A percentile compares a stretch with the other conserved stretches of the same genome.
These are phyloP conservation scores for Nomada ferruginata DNA, from an alignment of 2,888 invertebrate genomes.

Conservation along the genomic window DNA sequence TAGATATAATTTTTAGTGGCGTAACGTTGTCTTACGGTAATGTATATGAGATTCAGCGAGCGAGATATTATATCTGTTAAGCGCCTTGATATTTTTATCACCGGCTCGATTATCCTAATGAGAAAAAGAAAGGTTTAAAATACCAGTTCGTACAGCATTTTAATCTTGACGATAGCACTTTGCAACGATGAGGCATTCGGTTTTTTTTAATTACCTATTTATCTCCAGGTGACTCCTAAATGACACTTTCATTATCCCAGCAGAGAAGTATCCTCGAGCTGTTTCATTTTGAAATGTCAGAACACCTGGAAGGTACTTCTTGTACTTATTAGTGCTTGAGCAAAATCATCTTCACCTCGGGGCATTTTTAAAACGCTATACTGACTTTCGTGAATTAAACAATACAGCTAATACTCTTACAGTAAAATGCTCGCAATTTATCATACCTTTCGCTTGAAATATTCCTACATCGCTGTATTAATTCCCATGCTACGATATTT, in stretches of 20 bases:
- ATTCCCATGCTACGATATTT: too few relatives aligned
- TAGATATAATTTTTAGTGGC: too few relatives aligned
- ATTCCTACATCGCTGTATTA: too few relatives aligned
- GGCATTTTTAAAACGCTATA: background rate
- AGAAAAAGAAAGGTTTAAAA: background rate
- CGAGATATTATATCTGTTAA: background rate
- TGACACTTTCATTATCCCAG: conserved; percentile 15
- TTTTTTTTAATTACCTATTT: conserved; percentile 23
- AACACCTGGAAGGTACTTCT: background rate
- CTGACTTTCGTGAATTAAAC: background rate
- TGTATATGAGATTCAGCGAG: background rate
- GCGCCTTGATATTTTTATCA: background rate
- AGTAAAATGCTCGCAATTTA: too few relatives aligned
- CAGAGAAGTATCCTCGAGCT: background rate
- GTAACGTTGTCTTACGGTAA: background rate
- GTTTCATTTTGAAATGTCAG: background rate
- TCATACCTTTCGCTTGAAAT: too few relatives aligned
- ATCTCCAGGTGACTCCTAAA: background rate
- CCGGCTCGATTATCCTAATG: conserved; percentile 8
- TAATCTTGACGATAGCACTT: conserved; percentile 18
- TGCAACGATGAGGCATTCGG: background rate
- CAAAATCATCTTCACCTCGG: background rate
- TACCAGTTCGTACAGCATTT: background rate
- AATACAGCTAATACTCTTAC: background rate
- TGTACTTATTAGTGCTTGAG: background rate